Base-by-base conservation (phyloP, 2,888 invertebrate species). In the Phragmatobia fuliginosa region DNA sequence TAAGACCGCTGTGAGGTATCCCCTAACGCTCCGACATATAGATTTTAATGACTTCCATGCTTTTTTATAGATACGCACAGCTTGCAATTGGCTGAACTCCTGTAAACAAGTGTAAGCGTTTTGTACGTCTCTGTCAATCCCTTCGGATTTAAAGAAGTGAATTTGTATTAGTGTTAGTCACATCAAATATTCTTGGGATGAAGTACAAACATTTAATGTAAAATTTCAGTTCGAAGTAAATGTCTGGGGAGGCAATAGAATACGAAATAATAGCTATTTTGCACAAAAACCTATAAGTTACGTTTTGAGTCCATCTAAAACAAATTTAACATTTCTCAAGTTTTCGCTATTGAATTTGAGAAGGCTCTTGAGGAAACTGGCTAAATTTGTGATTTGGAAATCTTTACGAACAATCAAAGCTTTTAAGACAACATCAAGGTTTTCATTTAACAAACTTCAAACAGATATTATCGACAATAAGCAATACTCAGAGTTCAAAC, bases 401-500 rank as follows among this genome's bases (percentile, higher is more conserved):
- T 33, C 33, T 61, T 59, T 33, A 61, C 36, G 33, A 52, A 67
- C 61, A 61, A 61, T 36, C 6, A 33, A 60, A 61, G 32, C 49
- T 61, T 49, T 67, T 25, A 65, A 49, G 33, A 58, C 31, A 41
- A 66, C 7, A 36, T 7, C 14, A 36, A 58, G 65, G 60, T 76
- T 72, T 75, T 72, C 73, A 79, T 68, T 73, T 33, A 58, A 59
- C 28, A 62, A 77, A 73, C 67, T 74, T 68, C 38, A 41, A 68
- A 62, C 62, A 67, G 62, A 74, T 71, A 73, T 66, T 62, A 71
- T 61, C 68, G 25, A 73, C 74, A 83, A 81, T 80, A 81, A 81
- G 74, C 73, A 82, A 79, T 74, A 60, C 52, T 63, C 66, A 52
- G 74, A 78, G 77, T 85, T 79, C 77, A 78, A 81, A 82, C 81